Base-by-base conservation (phyloP, 2,888 invertebrate genomes). In the Polylopha cassiicola region DNA sequence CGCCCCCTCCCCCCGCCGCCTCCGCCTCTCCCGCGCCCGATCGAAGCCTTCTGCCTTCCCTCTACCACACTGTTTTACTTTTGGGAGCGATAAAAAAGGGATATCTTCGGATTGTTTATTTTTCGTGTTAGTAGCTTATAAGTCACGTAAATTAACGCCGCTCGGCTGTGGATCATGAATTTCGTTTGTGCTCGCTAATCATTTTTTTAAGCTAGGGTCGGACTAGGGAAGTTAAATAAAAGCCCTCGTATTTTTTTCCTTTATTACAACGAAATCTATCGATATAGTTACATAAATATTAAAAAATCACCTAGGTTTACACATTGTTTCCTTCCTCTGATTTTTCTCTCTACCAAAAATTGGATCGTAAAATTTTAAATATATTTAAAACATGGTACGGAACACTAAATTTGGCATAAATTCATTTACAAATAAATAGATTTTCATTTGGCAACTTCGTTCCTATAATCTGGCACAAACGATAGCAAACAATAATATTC, bases 241-340 rank as follows among this genome's bases (percentile, higher is more conserved):
- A 29, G 5, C 2, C 23, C 24, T 20, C 2, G 18, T 39, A 48
- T 43, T 34, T 42, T 58, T 61, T 54, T 44, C 51, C 54, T 84
- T 82, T 84, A 84, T 72, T 84, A 79, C 75, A 81, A 81, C 73
- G 67, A 82, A 80, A 71, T 76, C 81, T 82, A 82, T 73, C 58
- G 47, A 70, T 78, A 79, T 73, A 72, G 58, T 78, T 71, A 80
- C 73, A 73, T 75, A 69, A 61, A 70, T 62, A 62, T 61, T 58
- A 57, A 62, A 68, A 72, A 68, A 67, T 50, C 48, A 49, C 51
- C 57, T 55, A 49, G 42, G 46, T 37, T 50, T 46, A 47, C 43
- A 34, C 23, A 4, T 34, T 33, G 18, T 27, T 41, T 13, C 29
- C 4, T 29, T 11, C 16, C 17, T 36, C 18, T 30, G 41, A 36